Conservation (phyloP, 2,113 vertebrate species). For the Eidolon helvum region DNA sequence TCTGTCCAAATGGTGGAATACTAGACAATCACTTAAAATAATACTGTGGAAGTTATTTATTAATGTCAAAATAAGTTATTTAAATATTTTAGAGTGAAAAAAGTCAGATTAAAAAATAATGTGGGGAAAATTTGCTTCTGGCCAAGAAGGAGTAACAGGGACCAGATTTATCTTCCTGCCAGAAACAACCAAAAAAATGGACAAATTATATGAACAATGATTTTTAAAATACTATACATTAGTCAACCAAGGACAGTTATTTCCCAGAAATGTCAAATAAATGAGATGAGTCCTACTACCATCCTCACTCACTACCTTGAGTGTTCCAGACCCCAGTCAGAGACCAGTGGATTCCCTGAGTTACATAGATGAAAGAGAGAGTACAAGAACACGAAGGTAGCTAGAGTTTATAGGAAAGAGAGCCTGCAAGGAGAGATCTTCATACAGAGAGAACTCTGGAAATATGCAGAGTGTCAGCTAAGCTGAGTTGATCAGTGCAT, state of each 20-base stretch:
- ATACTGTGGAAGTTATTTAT: not conserved
- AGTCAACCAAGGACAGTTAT: not conserved
- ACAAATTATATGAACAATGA: not conserved
- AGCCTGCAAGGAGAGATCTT: not conserved
- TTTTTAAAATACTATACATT: not conserved
- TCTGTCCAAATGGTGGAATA: not conserved
- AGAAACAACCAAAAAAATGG: not conserved
- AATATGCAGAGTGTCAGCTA: not conserved
- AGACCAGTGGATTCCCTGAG: not conserved
- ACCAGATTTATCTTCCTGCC: not conserved
- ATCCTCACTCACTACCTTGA: not conserved
- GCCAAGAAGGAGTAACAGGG: not conserved
- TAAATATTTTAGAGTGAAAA: constrained; percentile 29
- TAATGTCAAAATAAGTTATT: constrained; percentile 4
- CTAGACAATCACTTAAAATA: constrained; percentile 7
- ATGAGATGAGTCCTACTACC: not conserved
- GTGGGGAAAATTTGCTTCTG: not conserved
- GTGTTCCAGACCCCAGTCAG: not conserved
- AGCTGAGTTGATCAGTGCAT: not conserved
- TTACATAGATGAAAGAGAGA: not conserved
- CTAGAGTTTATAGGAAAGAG: not conserved
- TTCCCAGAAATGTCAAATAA: not conserved
- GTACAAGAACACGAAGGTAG: not conserved
- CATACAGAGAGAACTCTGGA: not conserved
- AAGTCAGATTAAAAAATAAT: not conserved